Conservation (phyloP, 2,888 invertebrate genomes). For the Leptothorax acervorum region DNA sequence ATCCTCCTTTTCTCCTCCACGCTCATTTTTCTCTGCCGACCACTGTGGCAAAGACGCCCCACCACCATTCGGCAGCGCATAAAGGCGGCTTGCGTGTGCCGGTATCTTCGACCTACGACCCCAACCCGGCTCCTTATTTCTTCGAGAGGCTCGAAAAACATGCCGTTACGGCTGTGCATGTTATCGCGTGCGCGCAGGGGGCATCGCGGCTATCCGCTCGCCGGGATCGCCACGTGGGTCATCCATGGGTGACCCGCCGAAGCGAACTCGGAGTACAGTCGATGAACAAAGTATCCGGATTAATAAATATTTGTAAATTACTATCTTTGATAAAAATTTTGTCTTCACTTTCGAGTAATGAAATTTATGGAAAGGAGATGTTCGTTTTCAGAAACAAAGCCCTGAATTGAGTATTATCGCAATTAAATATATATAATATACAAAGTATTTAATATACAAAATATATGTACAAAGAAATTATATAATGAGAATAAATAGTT, state of each 20-base stretch:
- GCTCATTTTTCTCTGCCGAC: conserved; percentile 69
- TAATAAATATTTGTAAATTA: conserved; percentile 14
- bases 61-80: conserved; percentile 70
- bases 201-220: conserved; percentile 82
- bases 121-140: conserved; percentile 77
- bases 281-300: conserved; percentile 59
- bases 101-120: conserved; percentile 80
- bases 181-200: conserved; percentile 84
- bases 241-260: conserved; percentile 67
- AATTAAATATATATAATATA: neutral
- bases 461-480: neutral
- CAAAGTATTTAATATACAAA: neutral
- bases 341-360: neutral
- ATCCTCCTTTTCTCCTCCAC: conserved; percentile 15
- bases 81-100: conserved; percentile 82
- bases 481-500: neutral
- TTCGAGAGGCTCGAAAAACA: conserved; percentile 80
- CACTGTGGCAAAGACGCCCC: conserved; percentile 49
- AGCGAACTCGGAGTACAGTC: conserved; percentile 66
- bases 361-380: neutral
- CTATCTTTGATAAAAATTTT: neutral
- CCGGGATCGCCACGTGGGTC: conserved; percentile 77
- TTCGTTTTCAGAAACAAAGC: neutral
- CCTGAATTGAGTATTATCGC: too few relatives aligned
- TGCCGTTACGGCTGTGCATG: conserved; percentile 78